Conservation (phyloP, 2,113 vertebrate genomes). For the Porphyrio hochstetteri region DNA sequence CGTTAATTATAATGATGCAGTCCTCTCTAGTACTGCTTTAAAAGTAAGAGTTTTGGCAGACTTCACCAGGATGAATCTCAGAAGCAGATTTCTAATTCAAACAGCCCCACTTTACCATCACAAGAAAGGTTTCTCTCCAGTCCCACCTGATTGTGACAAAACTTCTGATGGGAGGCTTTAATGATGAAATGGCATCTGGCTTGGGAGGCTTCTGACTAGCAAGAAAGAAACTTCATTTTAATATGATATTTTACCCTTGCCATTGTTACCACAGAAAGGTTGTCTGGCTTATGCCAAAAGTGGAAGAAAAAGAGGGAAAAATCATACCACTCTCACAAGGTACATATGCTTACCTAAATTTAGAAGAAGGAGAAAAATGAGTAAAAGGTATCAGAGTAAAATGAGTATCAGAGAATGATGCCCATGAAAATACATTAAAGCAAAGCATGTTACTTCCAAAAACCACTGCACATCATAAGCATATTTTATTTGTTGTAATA, state of each 20-base stretch:
- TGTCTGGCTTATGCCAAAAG: neutral
- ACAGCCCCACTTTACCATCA: neutral
- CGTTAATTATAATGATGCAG: neutral
- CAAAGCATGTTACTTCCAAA: neutral
- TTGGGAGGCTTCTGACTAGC: neutral
- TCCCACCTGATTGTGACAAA: neutral
- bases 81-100: neutral
- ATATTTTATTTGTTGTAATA: conserved; percentile 68
- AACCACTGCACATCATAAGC: neutral
- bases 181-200: neutral
- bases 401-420: neutral
- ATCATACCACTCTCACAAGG: neutral
- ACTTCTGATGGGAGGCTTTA: neutral
- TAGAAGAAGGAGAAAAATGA: neutral
- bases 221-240: neutral
- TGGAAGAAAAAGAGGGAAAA: no score
- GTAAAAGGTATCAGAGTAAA: neutral
- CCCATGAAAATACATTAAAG: neutral
- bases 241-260: neutral
- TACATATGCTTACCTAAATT: neutral
- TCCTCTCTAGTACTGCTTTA: neutral
- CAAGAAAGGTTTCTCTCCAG: neutral
- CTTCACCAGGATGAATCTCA: neutral
- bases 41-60: neutral
- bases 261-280: neutral